A percentile compares a stretch with the other conserved stretches of the same genome.
Evolutionary conservation across 2,888 invertebrate genomes (phyloP).

Genomic region (Biston stratarius): DNA sequence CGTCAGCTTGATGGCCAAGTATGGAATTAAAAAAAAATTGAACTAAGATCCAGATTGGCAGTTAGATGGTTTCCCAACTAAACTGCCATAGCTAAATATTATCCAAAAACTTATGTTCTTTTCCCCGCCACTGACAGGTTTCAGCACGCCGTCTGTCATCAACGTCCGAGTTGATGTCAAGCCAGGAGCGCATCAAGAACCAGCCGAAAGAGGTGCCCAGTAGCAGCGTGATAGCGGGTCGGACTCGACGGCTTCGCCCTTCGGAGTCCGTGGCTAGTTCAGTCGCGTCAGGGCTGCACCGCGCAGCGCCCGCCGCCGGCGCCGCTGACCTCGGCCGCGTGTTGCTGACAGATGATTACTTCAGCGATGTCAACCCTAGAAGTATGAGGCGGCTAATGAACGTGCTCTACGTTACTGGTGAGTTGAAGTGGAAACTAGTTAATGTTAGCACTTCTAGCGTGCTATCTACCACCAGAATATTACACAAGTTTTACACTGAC

Average conservation of each 20-base stretch:
- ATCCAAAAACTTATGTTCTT: no score
- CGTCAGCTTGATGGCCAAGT: no score
- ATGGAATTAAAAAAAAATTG: no score
- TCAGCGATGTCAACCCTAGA: constrained; percentile 99
- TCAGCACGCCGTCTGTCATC: constrained; percentile 92
- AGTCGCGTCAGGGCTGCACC: constrained; percentile 94
- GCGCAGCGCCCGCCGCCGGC: constrained; percentile 84
- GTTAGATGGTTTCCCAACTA: no score
- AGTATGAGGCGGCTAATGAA: constrained; percentile 99
- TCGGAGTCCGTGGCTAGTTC: constrained; percentile 97
- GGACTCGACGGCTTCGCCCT: constrained; percentile 91
- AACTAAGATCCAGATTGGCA: no score
- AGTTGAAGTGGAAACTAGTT: constrained; percentile 26
- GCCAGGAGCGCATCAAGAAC: constrained; percentile 91
- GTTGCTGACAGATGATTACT: constrained; percentile 98
- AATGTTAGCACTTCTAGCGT: no score
- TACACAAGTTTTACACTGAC: no score
- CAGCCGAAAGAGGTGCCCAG: constrained; percentile 61
- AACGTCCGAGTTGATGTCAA: constrained; percentile 93
- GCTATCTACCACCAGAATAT: no score
- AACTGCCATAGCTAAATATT: no score
- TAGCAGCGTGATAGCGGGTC: constrained; percentile 87
- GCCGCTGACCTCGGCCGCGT: constrained; percentile 92
- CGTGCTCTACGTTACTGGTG: constrained; percentile 97
- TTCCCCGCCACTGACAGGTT: constrained; percentile 69